These are phyloP conservation scores for Gallinago media DNA, from an alignment of 2,113 vertebrate genomes.

Conservation along the genomic window DNA sequence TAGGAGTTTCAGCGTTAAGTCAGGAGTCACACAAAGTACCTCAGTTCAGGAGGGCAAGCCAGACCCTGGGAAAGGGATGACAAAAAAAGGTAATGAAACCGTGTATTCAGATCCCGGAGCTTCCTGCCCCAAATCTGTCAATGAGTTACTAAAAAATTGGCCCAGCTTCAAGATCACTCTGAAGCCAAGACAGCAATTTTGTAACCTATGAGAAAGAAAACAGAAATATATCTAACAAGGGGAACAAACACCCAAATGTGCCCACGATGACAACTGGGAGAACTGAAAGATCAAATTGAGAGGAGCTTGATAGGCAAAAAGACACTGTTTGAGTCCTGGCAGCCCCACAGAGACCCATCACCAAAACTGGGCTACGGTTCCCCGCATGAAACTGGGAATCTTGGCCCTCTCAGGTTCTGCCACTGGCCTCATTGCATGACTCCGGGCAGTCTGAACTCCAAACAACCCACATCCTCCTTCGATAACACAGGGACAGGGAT, in stretches of 20 bases:
- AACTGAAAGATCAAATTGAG: background rate
- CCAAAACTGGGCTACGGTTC: background rate
- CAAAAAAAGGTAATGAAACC: background rate
- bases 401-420: background rate
- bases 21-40: background rate
- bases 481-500: background rate
- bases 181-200: background rate
- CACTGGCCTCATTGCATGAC: accelerated
- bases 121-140: constrained; percentile 40
- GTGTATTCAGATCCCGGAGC: background rate
- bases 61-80: background rate
- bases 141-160: background rate
- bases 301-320: background rate
- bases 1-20: background rate
- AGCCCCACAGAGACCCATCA: background rate
- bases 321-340: background rate
- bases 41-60: background rate
- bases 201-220: background rate
- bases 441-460: background rate
- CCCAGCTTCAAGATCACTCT: background rate
- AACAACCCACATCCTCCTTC: background rate
- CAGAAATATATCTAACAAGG: background rate
- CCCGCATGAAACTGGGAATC: background rate
- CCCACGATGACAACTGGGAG: background rate
- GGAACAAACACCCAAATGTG: background rate